A percentile compares a stretch with the other conserved stretches of the same genome.
These are phyloP conservation scores for Typhlomys cinereus DNA, from an alignment of 2,113 vertebrate genomes.

Conservation along the genomic window DNA sequence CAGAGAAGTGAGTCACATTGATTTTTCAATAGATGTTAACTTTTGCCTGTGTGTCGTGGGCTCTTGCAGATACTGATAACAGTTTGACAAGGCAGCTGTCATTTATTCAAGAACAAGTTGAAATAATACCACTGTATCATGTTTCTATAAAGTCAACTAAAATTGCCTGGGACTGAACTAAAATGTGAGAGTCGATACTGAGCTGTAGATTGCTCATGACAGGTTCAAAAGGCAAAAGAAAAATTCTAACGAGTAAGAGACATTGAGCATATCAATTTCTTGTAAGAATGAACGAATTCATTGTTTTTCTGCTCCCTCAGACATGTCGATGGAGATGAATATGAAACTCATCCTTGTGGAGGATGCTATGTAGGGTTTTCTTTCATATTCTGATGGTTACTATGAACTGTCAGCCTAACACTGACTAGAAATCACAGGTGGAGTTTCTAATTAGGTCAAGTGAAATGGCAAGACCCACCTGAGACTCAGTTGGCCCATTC, in stretches of 20 bases:
- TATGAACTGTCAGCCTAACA: neutral
- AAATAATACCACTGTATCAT: slow-evolving; percentile 33
- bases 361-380: neutral
- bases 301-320: neutral
- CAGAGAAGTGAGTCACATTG: slow-evolving; percentile 55
- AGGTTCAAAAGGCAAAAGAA: neutral
- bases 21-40: slow-evolving; percentile 54
- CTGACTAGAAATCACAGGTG: no score
- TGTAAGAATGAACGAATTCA: neutral
- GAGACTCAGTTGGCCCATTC: neutral
- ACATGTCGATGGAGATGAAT: neutral
- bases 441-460: no score
- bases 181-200: neutral
- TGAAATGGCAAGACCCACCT: no score
- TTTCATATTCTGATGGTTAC: neutral
- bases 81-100: neutral
- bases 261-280: neutral
- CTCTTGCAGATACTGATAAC: slow-evolving; percentile 53
- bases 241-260: neutral
- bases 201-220: neutral
- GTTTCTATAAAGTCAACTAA: neutral
- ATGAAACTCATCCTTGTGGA: neutral
- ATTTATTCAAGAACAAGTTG: slow-evolving; percentile 31
- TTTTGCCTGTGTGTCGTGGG: neutral
- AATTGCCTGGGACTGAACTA: neutral